phyloP scores from a whole-genome alignment of 2,888 invertebrate species.

The Agonopterix heracliana region DNA sequence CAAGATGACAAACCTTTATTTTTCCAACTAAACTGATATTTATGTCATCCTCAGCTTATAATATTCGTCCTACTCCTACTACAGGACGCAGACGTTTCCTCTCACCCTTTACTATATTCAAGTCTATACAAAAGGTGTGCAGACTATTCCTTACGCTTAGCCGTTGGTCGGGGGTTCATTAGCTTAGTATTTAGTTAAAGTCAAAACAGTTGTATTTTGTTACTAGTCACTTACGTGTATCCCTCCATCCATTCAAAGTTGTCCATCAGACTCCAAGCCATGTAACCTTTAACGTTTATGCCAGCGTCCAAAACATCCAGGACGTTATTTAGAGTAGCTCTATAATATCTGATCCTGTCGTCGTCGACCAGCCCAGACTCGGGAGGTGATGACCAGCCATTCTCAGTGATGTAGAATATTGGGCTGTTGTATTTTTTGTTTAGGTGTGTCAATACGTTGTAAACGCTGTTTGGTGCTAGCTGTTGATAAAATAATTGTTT shows the following conservation, averaged over 20 bases:
- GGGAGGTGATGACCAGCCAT: conserved; percentile 56
- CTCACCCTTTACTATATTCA: too few relatives aligned
- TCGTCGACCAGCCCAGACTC: conserved; percentile 41
- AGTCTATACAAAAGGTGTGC: too few relatives aligned
- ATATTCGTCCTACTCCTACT: too few relatives aligned
- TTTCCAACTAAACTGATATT: too few relatives aligned
- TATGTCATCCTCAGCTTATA: too few relatives aligned
- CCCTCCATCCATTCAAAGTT: conserved; percentile 80
- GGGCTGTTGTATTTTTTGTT: conserved; percentile 65
- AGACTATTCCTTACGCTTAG: too few relatives aligned
- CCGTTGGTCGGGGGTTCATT: too few relatives aligned
- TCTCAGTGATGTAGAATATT: conserved; percentile 72
- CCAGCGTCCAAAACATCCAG: conserved; percentile 61
- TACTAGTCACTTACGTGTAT: conserved; percentile 55
- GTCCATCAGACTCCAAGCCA: conserved; percentile 79
- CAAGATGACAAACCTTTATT: too few relatives aligned
- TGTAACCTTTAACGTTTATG: conserved; percentile 69
- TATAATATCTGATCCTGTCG: conserved; percentile 50
- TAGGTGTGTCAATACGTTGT: conserved; percentile 68
- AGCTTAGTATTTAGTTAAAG: too few relatives aligned
- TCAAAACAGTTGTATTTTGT: too few relatives aligned
- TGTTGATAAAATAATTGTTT: conserved; percentile 19
- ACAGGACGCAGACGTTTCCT: too few relatives aligned
- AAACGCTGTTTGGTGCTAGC: conserved; percentile 76
- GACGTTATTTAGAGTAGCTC: conserved; percentile 55